Conservation (phyloP, 2,113 vertebrate species). For the Oenanthe oenanthe region DNA sequence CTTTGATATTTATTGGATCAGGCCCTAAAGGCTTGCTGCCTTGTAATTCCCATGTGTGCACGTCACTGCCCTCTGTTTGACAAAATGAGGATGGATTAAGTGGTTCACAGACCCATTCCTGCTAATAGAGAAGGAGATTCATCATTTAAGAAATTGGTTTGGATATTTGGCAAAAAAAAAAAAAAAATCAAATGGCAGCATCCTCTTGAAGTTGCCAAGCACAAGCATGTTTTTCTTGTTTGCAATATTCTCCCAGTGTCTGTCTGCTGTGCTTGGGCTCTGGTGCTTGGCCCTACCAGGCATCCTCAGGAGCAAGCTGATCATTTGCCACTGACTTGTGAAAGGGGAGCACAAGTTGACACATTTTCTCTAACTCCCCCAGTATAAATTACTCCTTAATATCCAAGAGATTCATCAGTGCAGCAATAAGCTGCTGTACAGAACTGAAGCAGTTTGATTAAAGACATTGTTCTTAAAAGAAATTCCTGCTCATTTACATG, state of each 20-base stretch:
- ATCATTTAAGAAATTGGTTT: not conserved
- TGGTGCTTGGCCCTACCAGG: not conserved
- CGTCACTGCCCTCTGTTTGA: not conserved
- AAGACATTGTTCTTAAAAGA: not conserved
- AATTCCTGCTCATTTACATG: not conserved
- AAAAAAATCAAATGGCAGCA: not conserved
- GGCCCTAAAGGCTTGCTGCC: not conserved
- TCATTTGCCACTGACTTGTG: not conserved
- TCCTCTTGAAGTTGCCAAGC: not conserved
- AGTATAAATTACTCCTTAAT: not conserved
- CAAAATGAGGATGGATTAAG: not conserved
- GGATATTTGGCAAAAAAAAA: not conserved
- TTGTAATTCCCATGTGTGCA: not conserved
- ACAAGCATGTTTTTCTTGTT: not conserved
- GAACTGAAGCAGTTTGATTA: not conserved
- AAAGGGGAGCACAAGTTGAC: not conserved
- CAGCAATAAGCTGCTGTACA: not conserved
- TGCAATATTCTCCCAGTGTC: not conserved
- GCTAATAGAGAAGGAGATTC: not conserved
- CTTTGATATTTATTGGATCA: constrained; percentile 1
- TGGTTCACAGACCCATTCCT: not conserved
- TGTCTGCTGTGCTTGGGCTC: not conserved
- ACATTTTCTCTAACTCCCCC: not conserved
- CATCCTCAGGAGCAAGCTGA: not conserved
- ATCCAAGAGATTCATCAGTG: not conserved